A percentile compares a stretch with the other conserved stretches of the same genome.
Evolutionary conservation across 2,113 vertebrate species (phyloP).

Genomic region (Colinus virginianus): DNA sequence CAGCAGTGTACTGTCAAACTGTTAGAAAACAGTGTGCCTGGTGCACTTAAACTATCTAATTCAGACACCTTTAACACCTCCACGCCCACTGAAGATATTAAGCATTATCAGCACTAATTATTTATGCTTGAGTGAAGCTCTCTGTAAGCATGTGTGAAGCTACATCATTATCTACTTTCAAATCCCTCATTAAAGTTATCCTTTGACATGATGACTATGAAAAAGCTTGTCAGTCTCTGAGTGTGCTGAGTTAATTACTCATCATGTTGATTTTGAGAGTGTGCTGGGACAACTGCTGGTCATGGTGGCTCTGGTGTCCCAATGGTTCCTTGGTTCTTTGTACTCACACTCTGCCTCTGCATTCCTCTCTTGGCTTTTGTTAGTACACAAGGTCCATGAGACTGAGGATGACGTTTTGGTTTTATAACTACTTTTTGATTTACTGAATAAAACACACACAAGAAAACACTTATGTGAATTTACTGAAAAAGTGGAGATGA

Average conservation of each 20-base stretch:
- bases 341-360: not conserved
- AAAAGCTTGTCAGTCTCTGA: not conserved
- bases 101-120: not conserved
- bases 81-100: not conserved
- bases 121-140: not conserved
- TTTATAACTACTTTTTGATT: not conserved
- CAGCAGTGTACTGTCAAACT: not conserved
- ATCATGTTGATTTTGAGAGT: not conserved
- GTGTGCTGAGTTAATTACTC: not conserved
- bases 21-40: not conserved
- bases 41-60: not conserved
- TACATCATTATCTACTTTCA: not conserved
- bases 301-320: accelerated
- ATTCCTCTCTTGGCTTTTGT: not conserved
- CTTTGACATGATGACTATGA: not conserved
- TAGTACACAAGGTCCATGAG: not conserved
- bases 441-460: not conserved
- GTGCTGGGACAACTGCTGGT: not conserved
- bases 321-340: not conserved
- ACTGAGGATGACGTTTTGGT: not conserved
- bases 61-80: not conserved
- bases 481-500: not conserved
- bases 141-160: not conserved
- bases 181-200: not conserved
- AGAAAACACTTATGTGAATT: not conserved